phyloP scores from a whole-genome alignment of 2,888 invertebrate genomes.

The Blomia tropicalis region DNA sequence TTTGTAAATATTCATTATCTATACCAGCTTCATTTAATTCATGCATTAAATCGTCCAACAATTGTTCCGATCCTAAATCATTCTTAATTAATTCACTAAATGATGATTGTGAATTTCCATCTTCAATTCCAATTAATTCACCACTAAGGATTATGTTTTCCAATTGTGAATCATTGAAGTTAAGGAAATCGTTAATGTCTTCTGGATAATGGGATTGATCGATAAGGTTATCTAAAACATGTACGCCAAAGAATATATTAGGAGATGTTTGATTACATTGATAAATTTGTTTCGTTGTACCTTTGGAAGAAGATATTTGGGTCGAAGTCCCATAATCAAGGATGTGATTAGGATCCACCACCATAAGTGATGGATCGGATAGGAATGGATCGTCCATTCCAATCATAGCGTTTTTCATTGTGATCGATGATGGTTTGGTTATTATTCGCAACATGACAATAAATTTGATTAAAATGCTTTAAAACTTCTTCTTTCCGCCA shows the following conservation, averaged over 20 bases:
- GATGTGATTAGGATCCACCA: background rate
- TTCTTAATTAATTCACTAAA: too few relatives aligned
- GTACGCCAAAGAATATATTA: background rate
- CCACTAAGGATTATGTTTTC: constrained; percentile 3
- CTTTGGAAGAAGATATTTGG: background rate
- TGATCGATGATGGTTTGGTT: too few relatives aligned
- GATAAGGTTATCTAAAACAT: background rate
- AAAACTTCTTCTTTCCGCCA: too few relatives aligned
- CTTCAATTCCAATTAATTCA: background rate
- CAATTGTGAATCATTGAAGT: background rate
- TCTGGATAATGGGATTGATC: background rate
- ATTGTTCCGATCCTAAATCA: too few relatives aligned
- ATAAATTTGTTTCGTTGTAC: background rate
- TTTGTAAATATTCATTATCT: background rate
- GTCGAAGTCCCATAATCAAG: background rate
- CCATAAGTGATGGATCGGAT: background rate
- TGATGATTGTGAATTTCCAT: background rate
- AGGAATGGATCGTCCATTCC: background rate
- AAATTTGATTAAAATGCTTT: too few relatives aligned
- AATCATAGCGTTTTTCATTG: background rate
- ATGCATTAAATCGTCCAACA: too few relatives aligned
- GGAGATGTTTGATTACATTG: background rate
- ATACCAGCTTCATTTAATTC: background rate
- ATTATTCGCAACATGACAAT: too few relatives aligned
- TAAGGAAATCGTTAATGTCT: background rate